Conservation (phyloP, 2,113 vertebrate species). For the Camelus dromedarius region DNA sequence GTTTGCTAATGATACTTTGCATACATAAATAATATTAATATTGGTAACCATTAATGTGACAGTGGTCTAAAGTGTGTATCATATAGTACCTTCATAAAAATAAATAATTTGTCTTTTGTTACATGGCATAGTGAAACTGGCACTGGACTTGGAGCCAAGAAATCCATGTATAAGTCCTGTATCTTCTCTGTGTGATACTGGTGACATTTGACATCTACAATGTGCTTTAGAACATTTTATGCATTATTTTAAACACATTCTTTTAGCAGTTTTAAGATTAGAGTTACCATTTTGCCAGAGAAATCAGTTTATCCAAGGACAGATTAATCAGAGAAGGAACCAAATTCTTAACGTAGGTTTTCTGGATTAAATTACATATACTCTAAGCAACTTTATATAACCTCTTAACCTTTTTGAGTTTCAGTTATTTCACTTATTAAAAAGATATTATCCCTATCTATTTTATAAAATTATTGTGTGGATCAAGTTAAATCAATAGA, state of each 20-base stretch:
- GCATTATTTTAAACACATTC: background rate
- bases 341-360: background rate
- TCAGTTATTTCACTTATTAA: conserved; percentile 35
- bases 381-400: background rate
- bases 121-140: background rate
- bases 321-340: background rate
- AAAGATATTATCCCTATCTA: background rate
- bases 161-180: background rate
- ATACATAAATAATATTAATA: conserved; percentile 71
- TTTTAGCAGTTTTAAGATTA: background rate
- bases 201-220: background rate
- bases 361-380: background rate
- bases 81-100: conserved; percentile 74
- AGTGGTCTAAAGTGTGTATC: conserved; percentile 62
- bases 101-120: conserved; percentile 63
- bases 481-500: background rate
- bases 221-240: background rate
- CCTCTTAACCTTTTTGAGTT: conserved; percentile 39
- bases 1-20: conserved; percentile 52
- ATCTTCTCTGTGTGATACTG: background rate
- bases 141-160: background rate
- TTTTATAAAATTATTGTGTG: background rate
- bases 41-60: conserved; percentile 63
- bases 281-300: background rate
- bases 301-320: background rate